These are phyloP conservation scores for Crossocerus cetratus DNA, from an alignment of 2,888 invertebrate species.

Conservation along the genomic window DNA sequence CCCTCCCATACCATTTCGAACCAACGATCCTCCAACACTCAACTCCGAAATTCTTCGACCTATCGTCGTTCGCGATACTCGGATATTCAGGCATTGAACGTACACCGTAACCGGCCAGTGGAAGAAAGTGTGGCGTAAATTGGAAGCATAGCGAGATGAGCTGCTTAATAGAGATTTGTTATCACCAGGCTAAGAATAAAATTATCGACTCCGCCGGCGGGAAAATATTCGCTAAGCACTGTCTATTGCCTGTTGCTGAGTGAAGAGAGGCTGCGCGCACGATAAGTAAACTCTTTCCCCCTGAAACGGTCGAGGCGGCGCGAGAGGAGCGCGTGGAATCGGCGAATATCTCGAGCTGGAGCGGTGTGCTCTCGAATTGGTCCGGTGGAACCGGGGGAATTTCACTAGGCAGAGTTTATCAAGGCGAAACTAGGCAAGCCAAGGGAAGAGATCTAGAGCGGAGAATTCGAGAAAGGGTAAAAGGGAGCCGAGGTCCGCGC, in stretches of 20 bases:
- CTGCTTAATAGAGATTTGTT: constrained; percentile 22
- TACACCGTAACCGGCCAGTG: too few relatives aligned
- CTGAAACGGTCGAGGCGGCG: too few relatives aligned
- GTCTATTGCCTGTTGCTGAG: background rate
- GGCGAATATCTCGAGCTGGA: background rate
- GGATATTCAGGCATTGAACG: too few relatives aligned
- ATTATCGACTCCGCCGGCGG: constrained; percentile 19
- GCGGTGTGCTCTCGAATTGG: background rate
- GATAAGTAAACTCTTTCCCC: too few relatives aligned
- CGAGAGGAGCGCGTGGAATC: too few relatives aligned
- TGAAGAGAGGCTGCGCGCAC: too few relatives aligned
- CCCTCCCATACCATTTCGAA: too few relatives aligned
- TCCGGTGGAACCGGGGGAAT: background rate
- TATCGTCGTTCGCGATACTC: too few relatives aligned
- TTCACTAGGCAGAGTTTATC: background rate
- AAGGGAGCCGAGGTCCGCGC: constrained; percentile 64
- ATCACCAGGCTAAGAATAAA: constrained; percentile 25
- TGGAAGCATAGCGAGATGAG: too few relatives aligned
- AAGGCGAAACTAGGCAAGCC: constrained; percentile 1
- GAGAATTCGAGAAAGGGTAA: constrained; percentile 41
- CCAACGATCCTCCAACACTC: too few relatives aligned
- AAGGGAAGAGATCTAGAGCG: constrained; percentile 12
- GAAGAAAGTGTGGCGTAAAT: too few relatives aligned
- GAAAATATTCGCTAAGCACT: constrained; percentile 19
- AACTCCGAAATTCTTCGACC: too few relatives aligned